Conservation (phyloP, 2,797 vertebrate species). For the Anguilla marmorata region DNA sequence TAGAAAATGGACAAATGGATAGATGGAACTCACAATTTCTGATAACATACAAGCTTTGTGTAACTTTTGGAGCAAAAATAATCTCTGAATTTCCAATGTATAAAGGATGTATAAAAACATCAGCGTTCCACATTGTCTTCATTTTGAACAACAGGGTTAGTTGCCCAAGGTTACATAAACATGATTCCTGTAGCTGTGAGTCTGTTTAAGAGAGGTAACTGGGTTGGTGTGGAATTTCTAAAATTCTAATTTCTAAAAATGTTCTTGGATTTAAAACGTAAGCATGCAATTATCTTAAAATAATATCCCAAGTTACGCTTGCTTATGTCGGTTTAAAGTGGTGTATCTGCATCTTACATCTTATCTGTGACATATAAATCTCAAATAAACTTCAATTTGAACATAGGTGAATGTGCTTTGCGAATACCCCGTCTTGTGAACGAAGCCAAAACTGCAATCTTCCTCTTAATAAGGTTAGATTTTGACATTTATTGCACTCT, state of each 20-base stretch:
- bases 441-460: too few species aligned
- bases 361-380: too few species aligned
- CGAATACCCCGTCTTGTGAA: too few species aligned
- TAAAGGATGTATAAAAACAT: background rate
- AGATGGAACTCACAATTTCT: background rate
- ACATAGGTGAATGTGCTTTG: too few species aligned
- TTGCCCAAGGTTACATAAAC: background rate
- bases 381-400: too few species aligned
- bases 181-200: background rate
- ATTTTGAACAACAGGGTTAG: background rate
- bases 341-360: too few species aligned
- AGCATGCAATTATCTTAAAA: too few species aligned
- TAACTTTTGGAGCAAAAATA: background rate
- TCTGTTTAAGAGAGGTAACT: background rate
- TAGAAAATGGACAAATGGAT: background rate
- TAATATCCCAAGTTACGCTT: too few species aligned
- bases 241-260: too few species aligned
- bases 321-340: too few species aligned
- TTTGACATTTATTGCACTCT: too few species aligned
- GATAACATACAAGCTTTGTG: background rate
- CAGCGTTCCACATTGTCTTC: background rate
- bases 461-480: too few species aligned
- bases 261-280: background rate
- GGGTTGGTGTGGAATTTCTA: background rate
- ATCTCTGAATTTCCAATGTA: background rate